Conservation (phyloP, 1,140 invertebrate genomes). For the Zaprionus nigranus region DNA sequence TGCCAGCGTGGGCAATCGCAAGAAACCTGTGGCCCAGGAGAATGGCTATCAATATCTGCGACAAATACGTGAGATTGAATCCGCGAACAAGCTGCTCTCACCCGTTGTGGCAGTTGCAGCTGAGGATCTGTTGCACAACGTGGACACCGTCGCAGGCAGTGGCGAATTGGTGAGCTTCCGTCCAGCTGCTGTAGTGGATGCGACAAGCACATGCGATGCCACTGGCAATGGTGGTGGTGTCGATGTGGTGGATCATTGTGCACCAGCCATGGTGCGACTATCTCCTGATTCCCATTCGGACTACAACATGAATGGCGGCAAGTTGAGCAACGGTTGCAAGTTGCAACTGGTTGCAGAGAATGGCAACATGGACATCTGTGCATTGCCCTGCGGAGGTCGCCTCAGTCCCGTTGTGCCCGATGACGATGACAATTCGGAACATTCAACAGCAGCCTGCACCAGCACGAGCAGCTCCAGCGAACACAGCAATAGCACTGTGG, state of each 20-base stretch:
- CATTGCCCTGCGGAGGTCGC: constrained; percentile 27
- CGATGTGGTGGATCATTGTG: constrained; percentile 76
- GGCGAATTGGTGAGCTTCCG: constrained; percentile 50
- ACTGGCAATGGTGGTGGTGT: constrained; percentile 16
- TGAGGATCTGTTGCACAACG: constrained; percentile 43
- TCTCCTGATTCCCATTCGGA: constrained; percentile 56
- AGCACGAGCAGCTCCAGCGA: constrained; percentile 81
- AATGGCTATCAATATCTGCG: constrained; percentile 82
- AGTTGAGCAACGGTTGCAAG: constrained; percentile 18
- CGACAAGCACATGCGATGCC: neutral
- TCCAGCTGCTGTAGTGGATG: constrained; percentile 19
- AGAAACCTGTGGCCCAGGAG: constrained; percentile 68
- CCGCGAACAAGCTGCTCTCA: constrained; percentile 76
- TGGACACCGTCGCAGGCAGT: neutral
- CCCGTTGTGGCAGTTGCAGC: constrained; percentile 63
- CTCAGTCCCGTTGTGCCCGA: constrained; percentile 27
- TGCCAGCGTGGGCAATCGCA: constrained; percentile 39
- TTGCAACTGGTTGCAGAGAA: constrained; percentile 44
- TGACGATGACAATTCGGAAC: constrained; percentile 77
- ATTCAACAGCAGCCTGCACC: constrained; percentile 72
- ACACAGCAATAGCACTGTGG: constrained; percentile 81
- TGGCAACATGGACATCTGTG: constrained; percentile 57
- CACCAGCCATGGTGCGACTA: constrained; percentile 61
- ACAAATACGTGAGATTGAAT: constrained; percentile 83
- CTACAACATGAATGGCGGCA: constrained; percentile 80